Evolutionary conservation across 2,113 vertebrate genomes (phyloP).

Genomic region (Pygoscelis antarcticus): DNA sequence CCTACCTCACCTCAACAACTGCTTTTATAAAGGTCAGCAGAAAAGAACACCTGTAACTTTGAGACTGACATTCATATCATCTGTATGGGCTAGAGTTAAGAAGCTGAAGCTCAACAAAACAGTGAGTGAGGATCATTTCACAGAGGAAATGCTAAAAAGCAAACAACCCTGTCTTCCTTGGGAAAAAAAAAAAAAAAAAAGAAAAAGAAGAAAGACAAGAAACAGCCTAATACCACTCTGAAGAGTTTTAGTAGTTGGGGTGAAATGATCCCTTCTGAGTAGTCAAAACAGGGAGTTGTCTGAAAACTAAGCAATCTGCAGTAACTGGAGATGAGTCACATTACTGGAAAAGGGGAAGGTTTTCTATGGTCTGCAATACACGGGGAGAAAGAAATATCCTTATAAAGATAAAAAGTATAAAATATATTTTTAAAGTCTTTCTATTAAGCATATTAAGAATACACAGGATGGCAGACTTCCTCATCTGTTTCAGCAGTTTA

Average conservation of each 20-base stretch:
- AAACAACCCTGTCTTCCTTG: not conserved
- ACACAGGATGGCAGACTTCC: not conserved
- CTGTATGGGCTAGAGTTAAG: not conserved
- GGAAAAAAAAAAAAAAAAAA: not conserved
- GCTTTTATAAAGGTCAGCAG: not conserved
- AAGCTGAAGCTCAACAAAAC: not conserved
- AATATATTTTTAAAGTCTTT: not conserved
- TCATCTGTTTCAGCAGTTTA: not conserved
- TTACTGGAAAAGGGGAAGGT: not conserved
- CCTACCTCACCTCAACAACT: not conserved
- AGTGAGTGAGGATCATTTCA: not conserved
- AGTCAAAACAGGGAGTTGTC: not conserved
- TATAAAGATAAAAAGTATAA: not conserved
- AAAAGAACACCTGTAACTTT: not conserved
- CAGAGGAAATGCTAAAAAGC: not conserved
- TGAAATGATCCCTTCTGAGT: not conserved
- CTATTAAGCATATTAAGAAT: not conserved
- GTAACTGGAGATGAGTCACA: not conserved
- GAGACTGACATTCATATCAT: not conserved
- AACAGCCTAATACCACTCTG: not conserved
- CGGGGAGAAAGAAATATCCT: rapidly evolving
- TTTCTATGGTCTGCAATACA: not conserved
- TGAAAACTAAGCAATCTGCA: not conserved
- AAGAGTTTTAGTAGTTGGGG: not conserved
- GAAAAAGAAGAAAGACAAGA: no score